These are phyloP conservation scores for Zygothrica quintamaculata DNA, from an alignment of 2,888 invertebrate genomes.

Conservation along the genomic window DNA sequence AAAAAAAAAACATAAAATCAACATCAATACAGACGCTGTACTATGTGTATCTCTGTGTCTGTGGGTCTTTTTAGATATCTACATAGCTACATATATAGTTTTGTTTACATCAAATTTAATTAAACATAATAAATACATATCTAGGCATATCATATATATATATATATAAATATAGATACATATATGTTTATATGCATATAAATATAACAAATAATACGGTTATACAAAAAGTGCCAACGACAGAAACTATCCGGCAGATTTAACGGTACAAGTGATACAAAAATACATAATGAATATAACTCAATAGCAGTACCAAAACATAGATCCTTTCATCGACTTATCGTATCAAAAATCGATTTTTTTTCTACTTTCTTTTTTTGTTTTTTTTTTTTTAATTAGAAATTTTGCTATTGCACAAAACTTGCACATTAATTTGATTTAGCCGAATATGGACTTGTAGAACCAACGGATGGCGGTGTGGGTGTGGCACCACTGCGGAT, in stretches of 20 bases:
- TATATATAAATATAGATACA: conserved; percentile 43
- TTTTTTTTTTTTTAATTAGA: conserved; percentile 10
- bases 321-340: conserved; percentile 25
- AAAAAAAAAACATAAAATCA: conserved; percentile 74
- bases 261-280: conserved; percentile 69
- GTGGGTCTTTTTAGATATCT: conserved; percentile 57
- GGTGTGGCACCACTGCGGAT: conserved; percentile 84
- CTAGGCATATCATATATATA: conserved; percentile 55
- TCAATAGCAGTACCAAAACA: conserved; percentile 44
- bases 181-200: conserved; percentile 50
- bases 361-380: conserved; percentile 6
- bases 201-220: conserved; percentile 73
- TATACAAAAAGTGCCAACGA: conserved; percentile 35
- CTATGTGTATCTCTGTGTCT: conserved; percentile 31
- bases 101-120: conserved; percentile 60
- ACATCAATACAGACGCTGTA: conserved; percentile 50
- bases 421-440: conserved; percentile 69
- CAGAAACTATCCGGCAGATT: conserved; percentile 43
- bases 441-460: conserved; percentile 84
- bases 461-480: conserved; percentile 84
- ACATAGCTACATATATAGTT: conserved; percentile 71
- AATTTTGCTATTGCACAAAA: not conserved
- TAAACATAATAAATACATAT: conserved; percentile 77
- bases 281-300: conserved; percentile 65
- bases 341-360: conserved; percentile 36